Percentiles rank a stretch among this genome's conserved stretches.
These are phyloP conservation scores for Ictidomys tridecemlineatus DNA, from an alignment of 2,113 vertebrate genomes.

Conservation along the genomic window DNA sequence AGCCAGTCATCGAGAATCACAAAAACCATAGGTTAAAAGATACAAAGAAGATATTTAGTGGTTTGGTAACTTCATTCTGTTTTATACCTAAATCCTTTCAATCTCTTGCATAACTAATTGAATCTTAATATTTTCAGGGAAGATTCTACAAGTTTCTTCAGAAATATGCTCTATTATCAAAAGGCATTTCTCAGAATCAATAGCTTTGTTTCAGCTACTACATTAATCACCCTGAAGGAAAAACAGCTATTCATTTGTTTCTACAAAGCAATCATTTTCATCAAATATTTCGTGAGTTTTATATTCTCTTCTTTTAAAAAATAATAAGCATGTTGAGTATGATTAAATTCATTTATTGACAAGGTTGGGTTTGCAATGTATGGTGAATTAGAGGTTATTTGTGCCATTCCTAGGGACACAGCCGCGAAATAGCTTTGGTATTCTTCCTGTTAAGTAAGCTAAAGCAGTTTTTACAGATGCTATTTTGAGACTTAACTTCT, in stretches of 20 bases:
- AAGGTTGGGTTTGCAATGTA: background rate
- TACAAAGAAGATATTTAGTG: conserved; percentile 1
- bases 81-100: background rate
- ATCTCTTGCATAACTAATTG: background rate
- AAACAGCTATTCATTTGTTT: background rate
- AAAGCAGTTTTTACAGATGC: background rate
- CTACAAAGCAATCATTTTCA: background rate
- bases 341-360: background rate
- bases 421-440: no score
- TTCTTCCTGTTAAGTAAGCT: background rate
- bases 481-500: background rate
- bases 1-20: background rate
- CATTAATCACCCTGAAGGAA: background rate
- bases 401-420: background rate
- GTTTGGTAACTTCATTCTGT: background rate
- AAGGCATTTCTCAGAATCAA: background rate
- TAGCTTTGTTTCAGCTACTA: background rate
- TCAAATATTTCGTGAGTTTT: background rate
- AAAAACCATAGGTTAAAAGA: background rate
- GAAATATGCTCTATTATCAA: background rate
- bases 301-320: background rate
- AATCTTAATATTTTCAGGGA: background rate
- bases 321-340: background rate
- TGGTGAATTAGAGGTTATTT: background rate
- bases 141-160: background rate